A percentile compares a stretch with the other conserved stretches of the same genome.
Evolutionary conservation across 2,113 vertebrate species (phyloP).

Genomic region (Clarias magur): DNA sequence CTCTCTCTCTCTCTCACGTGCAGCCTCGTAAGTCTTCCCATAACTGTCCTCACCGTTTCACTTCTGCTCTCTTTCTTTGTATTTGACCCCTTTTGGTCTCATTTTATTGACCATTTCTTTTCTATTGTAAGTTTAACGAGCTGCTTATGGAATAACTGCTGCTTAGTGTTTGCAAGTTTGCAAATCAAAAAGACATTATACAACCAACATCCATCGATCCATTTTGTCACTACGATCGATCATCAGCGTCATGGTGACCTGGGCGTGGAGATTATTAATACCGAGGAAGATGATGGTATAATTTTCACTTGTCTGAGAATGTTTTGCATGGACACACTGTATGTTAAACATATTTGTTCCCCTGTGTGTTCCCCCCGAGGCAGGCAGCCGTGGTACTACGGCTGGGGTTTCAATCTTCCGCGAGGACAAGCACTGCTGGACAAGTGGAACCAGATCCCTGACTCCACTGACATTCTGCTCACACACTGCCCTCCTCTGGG

Average conservation of each 20-base stretch:
- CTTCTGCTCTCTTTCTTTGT: not conserved
- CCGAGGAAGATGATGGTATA: constrained; percentile 3
- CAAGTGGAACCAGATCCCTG: constrained; percentile 98
- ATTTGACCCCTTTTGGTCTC: not conserved
- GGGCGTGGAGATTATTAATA: not conserved
- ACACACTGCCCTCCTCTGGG: constrained; percentile 95
- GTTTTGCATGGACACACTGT: constrained; percentile 21
- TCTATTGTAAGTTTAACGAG: not conserved
- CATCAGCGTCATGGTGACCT: constrained; percentile 6
- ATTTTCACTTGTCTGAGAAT: constrained; percentile 11
- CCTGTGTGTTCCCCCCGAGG: constrained; percentile 51
- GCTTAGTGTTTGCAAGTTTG: not conserved
- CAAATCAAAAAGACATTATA: not conserved
- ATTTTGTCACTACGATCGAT: not conserved
- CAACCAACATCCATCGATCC: not conserved
- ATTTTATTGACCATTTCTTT: not conserved
- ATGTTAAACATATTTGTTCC: constrained; percentile 22
- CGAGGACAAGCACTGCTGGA: constrained; percentile 93
- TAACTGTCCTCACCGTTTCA: not conserved
- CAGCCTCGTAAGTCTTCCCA: not conserved
- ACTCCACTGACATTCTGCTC: constrained; percentile 90
- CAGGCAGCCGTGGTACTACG: constrained; percentile 98
- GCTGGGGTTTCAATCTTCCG: constrained; percentile 96
- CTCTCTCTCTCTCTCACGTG: constrained; percentile 22
- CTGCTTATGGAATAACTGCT: not conserved